Base-by-base conservation (phyloP, 2,113 vertebrate genomes). In the Hyla sarda region DNA sequence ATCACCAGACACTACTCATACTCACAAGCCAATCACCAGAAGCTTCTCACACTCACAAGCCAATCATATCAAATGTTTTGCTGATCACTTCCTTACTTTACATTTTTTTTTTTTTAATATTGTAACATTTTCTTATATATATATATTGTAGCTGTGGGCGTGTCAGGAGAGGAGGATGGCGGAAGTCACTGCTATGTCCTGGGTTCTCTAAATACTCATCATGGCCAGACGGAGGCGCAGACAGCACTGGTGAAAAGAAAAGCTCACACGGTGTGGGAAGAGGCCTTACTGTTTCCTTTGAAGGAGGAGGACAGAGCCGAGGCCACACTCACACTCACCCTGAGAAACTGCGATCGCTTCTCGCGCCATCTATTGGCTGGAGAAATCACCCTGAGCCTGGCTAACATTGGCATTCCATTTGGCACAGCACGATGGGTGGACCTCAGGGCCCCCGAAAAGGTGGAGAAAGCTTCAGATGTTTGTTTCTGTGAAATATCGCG, bases 291-390 rank as follows among this genome's bases (percentile, higher is more conserved):
- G 28, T 96, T 97, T 82, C 91, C 94, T 0, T 56, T 97, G 75
- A 87, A 72, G 0, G 89, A 93, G 79, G 92, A 94, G 28, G 92
- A 94, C 73, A 88, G 92, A 41, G 87, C 86, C 4, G 92, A 92
- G 0, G 95, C 93, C 0, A 94, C 89, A 16, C 89, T 97, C 88
- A 94, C 92, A 0, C 92, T 97, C 74, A 96, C 95, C 12, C 89
- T 97, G 73, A 91, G 95, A 79, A 94, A 95, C 89, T 97, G 95
- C 0, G 95, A 97, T 91, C 95, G 94, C 82, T 97, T 96, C 92
- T 97, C 96, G 79, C 93, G 95, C 14, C 95, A 96, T 76, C 93
- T 92, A 4, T 94, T 94, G 79, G 90, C 94, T 0, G 96, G 96
- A 9, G 93, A 94, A 28, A 92, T 96, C 87, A 91, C 93, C 82